Percentiles rank a stretch among this genome's conserved stretches.
Evolutionary conservation across 2,113 vertebrate genomes (phyloP).

Genomic region (Prionailurus bengalensis): DNA sequence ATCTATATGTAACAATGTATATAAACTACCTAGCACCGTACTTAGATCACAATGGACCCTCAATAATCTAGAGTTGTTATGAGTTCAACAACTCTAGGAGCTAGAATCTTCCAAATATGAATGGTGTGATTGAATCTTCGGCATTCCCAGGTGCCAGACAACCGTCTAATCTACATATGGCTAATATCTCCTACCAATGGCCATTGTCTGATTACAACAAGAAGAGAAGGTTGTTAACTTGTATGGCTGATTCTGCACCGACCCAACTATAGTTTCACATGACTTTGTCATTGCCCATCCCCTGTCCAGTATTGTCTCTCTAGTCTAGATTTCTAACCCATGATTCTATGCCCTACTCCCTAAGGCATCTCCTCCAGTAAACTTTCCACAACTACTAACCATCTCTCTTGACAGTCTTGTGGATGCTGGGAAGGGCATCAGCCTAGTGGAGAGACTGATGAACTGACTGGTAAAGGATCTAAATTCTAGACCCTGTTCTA

Average conservation of each 20-base stretch:
- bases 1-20: not conserved
- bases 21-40: not conserved
- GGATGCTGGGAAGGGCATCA: not conserved
- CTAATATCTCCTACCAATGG: not conserved
- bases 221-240: not conserved
- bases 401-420: not conserved
- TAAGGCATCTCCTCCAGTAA: not conserved
- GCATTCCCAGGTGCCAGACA: not conserved
- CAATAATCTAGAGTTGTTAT: not conserved
- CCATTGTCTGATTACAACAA: not conserved
- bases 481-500: not conserved
- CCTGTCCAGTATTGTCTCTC: not conserved
- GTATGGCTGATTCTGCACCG: not conserved
- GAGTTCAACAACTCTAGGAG: not conserved
- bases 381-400: not conserved
- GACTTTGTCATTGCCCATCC: not conserved
- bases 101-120: slow-evolving; percentile 6
- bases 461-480: not conserved
- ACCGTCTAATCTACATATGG: not conserved
- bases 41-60: not conserved
- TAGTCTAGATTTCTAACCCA: not conserved
- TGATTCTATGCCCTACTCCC: not conserved
- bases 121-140: not conserved
- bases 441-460: not conserved
- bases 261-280: not conserved